Evolutionary conservation across 1,140 invertebrate genomes (phyloP).

Genomic region (Lycorma delicatula): DNA sequence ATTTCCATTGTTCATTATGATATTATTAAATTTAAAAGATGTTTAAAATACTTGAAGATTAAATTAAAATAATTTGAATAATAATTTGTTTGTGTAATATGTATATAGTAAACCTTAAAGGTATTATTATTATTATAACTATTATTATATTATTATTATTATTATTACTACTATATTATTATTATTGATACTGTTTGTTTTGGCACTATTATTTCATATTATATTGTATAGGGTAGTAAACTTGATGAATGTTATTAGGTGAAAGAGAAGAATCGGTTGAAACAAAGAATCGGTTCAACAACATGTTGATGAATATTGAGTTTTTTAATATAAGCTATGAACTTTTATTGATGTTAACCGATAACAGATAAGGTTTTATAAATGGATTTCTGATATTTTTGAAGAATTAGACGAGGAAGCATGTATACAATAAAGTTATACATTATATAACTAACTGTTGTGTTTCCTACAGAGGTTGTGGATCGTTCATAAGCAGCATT

Average conservation of each 20-base stretch:
- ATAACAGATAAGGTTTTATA: too few species aligned
- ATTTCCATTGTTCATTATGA: neutral
- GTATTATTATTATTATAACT: neutral
- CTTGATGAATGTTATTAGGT: too few species aligned
- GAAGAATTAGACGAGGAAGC: neutral
- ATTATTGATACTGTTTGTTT: too few species aligned
- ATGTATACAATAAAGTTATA: neutral
- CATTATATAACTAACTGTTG: neutral
- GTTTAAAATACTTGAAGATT: neutral
- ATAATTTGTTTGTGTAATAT: conserved; percentile 3
- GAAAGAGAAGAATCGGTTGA: neutral
- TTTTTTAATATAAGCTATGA: too few species aligned
- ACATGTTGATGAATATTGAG: too few species aligned
- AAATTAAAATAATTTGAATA: neutral
- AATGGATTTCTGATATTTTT: too few species aligned
- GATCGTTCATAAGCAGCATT: conserved; percentile 14
- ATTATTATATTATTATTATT: too few species aligned
- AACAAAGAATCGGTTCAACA: neutral
- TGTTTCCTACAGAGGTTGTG: conserved; percentile 14
- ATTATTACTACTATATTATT: too few species aligned
- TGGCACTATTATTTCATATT: conserved; percentile 3
- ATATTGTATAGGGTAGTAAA: too few species aligned
- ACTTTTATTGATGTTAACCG: too few species aligned
- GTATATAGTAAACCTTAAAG: conserved; percentile 5
- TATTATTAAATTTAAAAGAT: neutral